A percentile compares a stretch with the other conserved stretches of the same genome.
Evolutionary conservation across 2,888 invertebrate species (phyloP).

Genomic region (Diaprepes abbreviatus): DNA sequence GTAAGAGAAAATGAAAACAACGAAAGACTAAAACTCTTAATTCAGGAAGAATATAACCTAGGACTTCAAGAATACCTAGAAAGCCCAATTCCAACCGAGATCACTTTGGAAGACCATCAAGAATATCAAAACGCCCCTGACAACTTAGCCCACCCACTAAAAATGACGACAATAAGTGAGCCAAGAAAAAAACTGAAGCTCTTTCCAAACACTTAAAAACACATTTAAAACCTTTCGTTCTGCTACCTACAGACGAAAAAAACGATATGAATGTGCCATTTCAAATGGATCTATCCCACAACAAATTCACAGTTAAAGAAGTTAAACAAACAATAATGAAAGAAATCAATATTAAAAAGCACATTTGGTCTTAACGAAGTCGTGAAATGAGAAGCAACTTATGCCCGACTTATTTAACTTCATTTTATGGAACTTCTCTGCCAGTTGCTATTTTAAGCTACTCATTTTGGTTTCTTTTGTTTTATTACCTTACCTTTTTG

Average conservation of each 20-base stretch:
- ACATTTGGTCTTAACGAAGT: slow-evolving; percentile 14
- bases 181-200: neutral
- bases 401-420: no score
- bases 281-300: neutral
- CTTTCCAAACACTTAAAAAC: neutral
- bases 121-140: no score
- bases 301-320: neutral
- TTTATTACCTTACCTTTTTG: no score
- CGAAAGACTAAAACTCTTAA: neutral
- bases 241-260: neutral
- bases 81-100: neutral
- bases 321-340: neutral
- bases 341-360: slow-evolving; percentile 20
- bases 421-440: slow-evolving; percentile 17
- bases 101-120: neutral
- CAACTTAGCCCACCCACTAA: no score
- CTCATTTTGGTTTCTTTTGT: no score
- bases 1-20: neutral
- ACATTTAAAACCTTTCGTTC: neutral
- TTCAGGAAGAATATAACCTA: no score
- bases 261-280: neutral
- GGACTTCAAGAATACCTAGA: neutral
- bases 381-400: no score
- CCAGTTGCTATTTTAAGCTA: slow-evolving; percentile 31
- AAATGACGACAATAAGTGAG: neutral